Evolutionary conservation across 2,113 vertebrate species (phyloP).

Genomic region (Symphodus melops): DNA sequence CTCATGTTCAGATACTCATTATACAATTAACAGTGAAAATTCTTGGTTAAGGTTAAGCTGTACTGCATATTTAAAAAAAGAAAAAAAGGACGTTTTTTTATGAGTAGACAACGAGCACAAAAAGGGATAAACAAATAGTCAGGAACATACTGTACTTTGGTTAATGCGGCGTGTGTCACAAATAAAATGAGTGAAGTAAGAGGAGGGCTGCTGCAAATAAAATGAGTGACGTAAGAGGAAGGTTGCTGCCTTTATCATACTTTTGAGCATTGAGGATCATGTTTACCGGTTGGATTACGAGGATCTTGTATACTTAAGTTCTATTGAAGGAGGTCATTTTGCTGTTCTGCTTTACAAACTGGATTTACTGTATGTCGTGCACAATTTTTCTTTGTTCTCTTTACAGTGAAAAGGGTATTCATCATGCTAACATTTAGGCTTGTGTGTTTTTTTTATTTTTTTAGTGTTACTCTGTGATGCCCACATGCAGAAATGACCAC

Average conservation of each 20-base stretch:
- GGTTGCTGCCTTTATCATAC: no score
- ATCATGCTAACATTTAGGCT: constrained; percentile 13
- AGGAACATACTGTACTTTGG: constrained; percentile 22
- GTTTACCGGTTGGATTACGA: constrained; percentile 12
- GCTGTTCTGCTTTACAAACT: constrained; percentile 16
- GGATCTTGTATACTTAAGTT: constrained; percentile 16
- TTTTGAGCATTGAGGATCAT: constrained; percentile 4
- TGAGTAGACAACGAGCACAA: constrained; percentile 22
- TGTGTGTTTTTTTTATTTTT: constrained; percentile 44
- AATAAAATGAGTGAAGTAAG: constrained; percentile 24
- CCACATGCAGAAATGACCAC: constrained; percentile 87
- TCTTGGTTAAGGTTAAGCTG: neutral
- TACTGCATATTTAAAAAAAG: neutral
- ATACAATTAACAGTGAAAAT: neutral
- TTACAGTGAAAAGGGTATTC: constrained; percentile 5
- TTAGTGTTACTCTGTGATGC: constrained; percentile 64
- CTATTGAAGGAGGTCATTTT: constrained; percentile 13
- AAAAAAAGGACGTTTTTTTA: constrained; percentile 4
- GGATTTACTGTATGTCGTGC: neutral
- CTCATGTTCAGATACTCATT: neutral
- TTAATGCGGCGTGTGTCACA: constrained; percentile 1
- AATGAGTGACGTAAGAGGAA: neutral
- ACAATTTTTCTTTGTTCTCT: neutral
- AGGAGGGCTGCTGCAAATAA: constrained; percentile 8
- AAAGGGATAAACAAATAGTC: constrained; percentile 21